Base-by-base conservation (phyloP, 2,888 invertebrate genomes). In the Epinotia ramella region DNA sequence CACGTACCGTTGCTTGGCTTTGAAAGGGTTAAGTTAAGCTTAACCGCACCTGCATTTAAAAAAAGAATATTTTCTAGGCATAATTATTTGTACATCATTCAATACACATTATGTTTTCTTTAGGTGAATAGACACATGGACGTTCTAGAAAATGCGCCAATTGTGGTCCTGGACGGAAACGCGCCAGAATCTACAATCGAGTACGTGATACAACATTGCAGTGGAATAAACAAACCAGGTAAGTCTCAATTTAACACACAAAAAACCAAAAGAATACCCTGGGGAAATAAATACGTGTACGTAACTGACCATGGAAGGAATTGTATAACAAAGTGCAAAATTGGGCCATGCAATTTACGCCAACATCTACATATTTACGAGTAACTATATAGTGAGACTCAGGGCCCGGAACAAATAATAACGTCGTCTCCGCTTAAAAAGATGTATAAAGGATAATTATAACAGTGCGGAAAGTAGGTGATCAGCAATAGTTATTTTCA, bases 121-220 rank as follows among this genome's bases (percentile, higher is more conserved):
- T 56, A 97, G 96, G 95, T 98, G n/a, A 87, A 91, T 75, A 90
- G 93, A 71, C 95, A 96, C 83, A 94, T 95, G 74, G 86, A 95
- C 0, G 84, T 95, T 1, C 91, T 99, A 40, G 90, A 94, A 78
- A 86, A 90, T 12, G 95, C 97, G 0, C 96, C 97, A 0, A 88
- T 99, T 46, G 95, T 99, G 12, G 94, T 98, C 24, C 89, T 99
- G 71, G 99, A 99, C 88, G 98, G 97, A 11, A 99, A 99, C 91
- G 87, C 97, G 63, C 95, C 97, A 0, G 84, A 95, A 62, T 90
- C 95, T 28, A 96, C 98, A 0, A 96, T 98, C 84, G 91, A 95
- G 79, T 92, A 95, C 67, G 89, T 96, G 33, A 87, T 98, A 69
- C 87, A 95, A 75, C 84, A 97, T 18, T 97, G 97, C 63, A 82